A percentile compares a stretch with the other conserved stretches of the same genome.
phyloP scores from a whole-genome alignment of 2,113 vertebrate genomes.

The Notarius quadriscutis region DNA sequence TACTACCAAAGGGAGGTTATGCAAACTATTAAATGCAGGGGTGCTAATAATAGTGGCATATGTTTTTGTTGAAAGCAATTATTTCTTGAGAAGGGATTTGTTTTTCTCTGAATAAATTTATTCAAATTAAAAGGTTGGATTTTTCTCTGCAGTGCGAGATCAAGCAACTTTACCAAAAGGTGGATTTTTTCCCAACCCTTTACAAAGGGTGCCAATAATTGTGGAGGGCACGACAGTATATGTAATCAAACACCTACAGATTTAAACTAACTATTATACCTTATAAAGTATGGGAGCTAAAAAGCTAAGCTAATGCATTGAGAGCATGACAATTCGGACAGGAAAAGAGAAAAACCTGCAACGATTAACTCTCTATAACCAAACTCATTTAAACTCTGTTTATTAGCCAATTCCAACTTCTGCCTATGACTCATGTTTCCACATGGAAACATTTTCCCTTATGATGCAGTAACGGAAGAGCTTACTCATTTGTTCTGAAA shows the following conservation, averaged over 20 bases:
- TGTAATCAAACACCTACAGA: not conserved
- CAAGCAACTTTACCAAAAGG: too few species aligned
- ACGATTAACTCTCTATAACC: not conserved
- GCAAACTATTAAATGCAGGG: too few species aligned
- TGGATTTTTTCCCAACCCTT: too few species aligned
- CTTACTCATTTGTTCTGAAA: slow-evolving; percentile 16
- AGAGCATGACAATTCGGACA: not conserved
- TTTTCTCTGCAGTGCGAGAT: too few species aligned
- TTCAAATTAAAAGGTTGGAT: too few species aligned
- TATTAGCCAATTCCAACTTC: slow-evolving; percentile 48
- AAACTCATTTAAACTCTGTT: slow-evolving; percentile 14
- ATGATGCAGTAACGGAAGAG: slow-evolving; percentile 6
- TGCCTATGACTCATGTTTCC: slow-evolving; percentile 69
- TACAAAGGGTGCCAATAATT: too few species aligned
- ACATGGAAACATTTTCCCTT: slow-evolving; percentile 71
- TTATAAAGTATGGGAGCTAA: not conserved
- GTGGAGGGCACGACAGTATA: not conserved
- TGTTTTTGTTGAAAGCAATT: too few species aligned
- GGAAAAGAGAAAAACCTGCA: not conserved
- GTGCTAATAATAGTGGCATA: too few species aligned
- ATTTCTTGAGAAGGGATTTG: too few species aligned
- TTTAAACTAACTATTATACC: not conserved
- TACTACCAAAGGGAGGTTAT: too few species aligned
- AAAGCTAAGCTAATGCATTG: not conserved
- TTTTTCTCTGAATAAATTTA: too few species aligned